Evolutionary conservation across 2,113 vertebrate species (phyloP), one percentile per base, ranked within the genome.

Genomic region (Tupaia tana): DNA sequence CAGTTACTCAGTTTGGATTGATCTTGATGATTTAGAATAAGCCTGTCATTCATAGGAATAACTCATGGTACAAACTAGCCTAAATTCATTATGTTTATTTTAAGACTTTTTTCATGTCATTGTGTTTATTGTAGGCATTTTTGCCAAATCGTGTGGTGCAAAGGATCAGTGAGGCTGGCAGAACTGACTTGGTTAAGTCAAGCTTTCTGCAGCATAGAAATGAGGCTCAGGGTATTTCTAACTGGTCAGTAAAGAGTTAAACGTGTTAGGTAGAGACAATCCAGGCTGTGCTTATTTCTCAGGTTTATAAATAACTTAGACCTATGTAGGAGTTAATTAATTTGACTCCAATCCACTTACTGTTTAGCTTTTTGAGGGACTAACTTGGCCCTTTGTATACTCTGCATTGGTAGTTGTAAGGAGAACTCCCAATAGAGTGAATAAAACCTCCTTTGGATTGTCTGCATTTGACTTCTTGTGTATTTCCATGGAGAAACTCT

Each of bases 241-340:
- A 19, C 43, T 95, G 58, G 82, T 79, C 27, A 31, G 52, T 89
- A 69, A 97, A 94, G 89, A 90, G 79, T 95, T 95, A 94, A 86
- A n/a, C 77, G 43, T 83, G 29, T 79, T 89, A 90, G 70, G 59
- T 83, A 52, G n/a, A 84, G 71, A 29, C 88, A 71, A 95, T 91
- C 52, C 69, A 92, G 43, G 79, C 89, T 97, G 89, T 94, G 82
- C 86, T 97, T 95, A 77, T 96, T 95, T 95, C 94, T 94, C 61
- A 54, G 89, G 63, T 96, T 96, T 97, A 96, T 94, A 96, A 97
- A 97, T 97, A 96, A 96, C 96, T 96, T 92, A 95, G 96, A 80
- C 64, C 20, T 94, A 95, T 69, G 79, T 94, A 96, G 92, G 94
- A 97, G 79, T 96, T 97, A 95, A 97, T 95, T 97, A 97, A 96